A percentile compares a stretch with the other conserved stretches of the same genome.
phyloP scores from a whole-genome alignment of 2,113 vertebrate species.

The Gavia stellata region DNA sequence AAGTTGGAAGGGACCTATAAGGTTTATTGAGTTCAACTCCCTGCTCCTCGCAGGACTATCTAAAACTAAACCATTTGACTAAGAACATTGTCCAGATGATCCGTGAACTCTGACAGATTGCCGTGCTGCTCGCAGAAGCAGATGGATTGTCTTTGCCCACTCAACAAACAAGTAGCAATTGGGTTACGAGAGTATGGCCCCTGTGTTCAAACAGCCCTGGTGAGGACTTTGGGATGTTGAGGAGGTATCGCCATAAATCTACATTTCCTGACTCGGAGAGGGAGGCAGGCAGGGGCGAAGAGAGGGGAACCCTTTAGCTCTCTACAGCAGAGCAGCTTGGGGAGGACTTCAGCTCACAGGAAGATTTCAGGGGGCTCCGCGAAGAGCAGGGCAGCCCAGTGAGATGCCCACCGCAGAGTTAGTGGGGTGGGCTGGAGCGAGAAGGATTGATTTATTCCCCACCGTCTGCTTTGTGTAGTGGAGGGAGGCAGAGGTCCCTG shows the following conservation, averaged over 20 bases:
- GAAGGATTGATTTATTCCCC: neutral
- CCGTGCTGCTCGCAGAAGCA: neutral
- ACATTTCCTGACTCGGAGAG: neutral
- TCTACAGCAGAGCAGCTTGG: neutral
- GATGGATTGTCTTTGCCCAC: neutral
- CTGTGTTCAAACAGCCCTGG: neutral
- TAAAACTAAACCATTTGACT: neutral
- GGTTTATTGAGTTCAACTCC: no score
- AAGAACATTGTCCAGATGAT: neutral
- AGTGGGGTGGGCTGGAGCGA: neutral
- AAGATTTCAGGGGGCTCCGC: neutral
- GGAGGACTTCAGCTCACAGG: neutral
- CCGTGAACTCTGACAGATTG: neutral
- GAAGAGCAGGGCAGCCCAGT: neutral
- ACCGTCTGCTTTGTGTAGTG: fast-evolving
- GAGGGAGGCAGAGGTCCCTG: fast-evolving
- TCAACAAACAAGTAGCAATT: neutral
- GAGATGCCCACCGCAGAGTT: neutral
- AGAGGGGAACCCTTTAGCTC: neutral
- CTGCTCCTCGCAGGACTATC: no score
- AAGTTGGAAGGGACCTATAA: no score
- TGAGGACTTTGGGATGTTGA: neutral
- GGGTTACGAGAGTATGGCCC: neutral
- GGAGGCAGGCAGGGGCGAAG: neutral
- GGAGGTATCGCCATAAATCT: neutral